A percentile compares a stretch with the other conserved stretches of the same genome.
Conservation (phyloP, 2,888 invertebrate genomes). For the Linnaemya tessellans region DNA sequence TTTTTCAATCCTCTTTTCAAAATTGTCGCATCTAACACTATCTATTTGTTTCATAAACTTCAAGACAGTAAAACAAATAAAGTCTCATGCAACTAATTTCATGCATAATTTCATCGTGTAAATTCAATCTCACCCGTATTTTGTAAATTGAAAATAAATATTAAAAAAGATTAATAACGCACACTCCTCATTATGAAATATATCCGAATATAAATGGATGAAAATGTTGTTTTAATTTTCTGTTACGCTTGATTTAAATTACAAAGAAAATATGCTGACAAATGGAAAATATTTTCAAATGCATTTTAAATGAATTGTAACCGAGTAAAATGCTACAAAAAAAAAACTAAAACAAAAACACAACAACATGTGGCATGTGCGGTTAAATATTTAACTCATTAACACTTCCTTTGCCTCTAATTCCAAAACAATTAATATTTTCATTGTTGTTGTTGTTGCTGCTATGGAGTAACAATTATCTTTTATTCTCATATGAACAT, state of each 20-base stretch:
- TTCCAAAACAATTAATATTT: conserved; percentile 77
- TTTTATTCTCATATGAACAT: conserved; percentile 34
- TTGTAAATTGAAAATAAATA: too few relatives aligned
- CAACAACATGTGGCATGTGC: conserved; percentile 70
- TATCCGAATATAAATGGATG: not conserved
- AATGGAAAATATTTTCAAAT: not conserved
- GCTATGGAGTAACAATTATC: conserved; percentile 67
- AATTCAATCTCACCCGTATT: too few relatives aligned
- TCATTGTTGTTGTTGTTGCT: conserved; percentile 69
- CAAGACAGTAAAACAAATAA: too few relatives aligned
- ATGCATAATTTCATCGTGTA: too few relatives aligned
- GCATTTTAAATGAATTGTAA: conserved; percentile 16
- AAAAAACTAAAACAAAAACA: conserved; percentile 1
- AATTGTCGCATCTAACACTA: too few relatives aligned
- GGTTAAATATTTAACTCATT: conserved; percentile 73
- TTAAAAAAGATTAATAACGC: too few relatives aligned
- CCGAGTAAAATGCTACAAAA: conserved; percentile 12
- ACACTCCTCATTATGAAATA: not conserved
- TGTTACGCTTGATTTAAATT: conserved; percentile 57
- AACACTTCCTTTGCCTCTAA: conserved; percentile 72
- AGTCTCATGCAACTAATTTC: too few relatives aligned
- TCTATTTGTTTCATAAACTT: too few relatives aligned
- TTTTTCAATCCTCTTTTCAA: too few relatives aligned
- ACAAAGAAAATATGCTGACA: conserved; percentile 55
- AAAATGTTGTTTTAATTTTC: not conserved